Evolutionary conservation across 2,113 vertebrate genomes (phyloP).

Genomic region (Peromyscus leucopus): DNA sequence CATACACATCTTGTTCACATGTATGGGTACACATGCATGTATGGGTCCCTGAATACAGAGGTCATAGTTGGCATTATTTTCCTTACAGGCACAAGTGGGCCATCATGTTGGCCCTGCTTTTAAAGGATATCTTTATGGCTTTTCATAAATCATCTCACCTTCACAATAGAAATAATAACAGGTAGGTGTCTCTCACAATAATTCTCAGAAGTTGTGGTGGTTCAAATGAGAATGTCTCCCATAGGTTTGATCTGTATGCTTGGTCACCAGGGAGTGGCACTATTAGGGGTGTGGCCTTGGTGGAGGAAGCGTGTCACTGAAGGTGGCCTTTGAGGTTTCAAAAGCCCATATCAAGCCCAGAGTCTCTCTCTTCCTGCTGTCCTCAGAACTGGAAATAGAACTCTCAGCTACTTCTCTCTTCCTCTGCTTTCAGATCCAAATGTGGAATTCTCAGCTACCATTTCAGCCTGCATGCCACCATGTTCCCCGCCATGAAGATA

Average conservation of each 20-base stretch:
- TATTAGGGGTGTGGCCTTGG: not conserved
- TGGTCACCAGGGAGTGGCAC: not conserved
- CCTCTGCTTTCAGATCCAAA: not conserved
- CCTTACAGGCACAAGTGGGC: not conserved
- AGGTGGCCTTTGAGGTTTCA: not conserved
- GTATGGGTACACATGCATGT: not conserved
- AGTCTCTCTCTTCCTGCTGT: not conserved
- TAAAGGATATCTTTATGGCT: not conserved
- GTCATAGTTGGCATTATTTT: not conserved
- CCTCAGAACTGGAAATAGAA: not conserved
- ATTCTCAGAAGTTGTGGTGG: not conserved
- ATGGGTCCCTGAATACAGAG: not conserved
- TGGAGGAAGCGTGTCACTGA: not conserved
- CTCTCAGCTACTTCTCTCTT: not conserved
- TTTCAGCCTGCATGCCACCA: not conserved
- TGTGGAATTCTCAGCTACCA: not conserved
- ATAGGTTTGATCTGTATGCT: not conserved
- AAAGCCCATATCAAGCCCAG: not conserved
- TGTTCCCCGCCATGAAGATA: not conserved
- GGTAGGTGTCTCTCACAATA: not conserved
- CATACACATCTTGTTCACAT: not conserved
- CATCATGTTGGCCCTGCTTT: not conserved
- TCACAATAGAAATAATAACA: constrained; percentile 20
- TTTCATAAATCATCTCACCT: not conserved
- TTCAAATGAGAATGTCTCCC: not conserved